Evolutionary conservation across 1,140 invertebrate genomes (phyloP).

Genomic region (Zaprionus lachaisei): DNA sequence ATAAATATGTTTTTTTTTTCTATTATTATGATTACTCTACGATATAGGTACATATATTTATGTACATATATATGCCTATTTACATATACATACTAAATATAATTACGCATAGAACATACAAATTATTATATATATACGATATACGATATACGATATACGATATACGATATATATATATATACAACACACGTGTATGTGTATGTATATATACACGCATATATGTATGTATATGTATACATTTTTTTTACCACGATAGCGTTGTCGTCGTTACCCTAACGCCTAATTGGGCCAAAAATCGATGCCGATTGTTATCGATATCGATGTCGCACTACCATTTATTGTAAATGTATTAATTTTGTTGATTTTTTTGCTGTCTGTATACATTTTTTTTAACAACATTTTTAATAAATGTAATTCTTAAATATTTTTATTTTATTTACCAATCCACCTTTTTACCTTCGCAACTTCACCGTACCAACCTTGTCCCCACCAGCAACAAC

Average conservation of each 20-base stretch:
- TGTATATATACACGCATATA: conserved; percentile 41
- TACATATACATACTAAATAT: conserved; percentile 64
- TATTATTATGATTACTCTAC: conserved; percentile 33
- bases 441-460: background rate
- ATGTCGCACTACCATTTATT: conserved; percentile 78
- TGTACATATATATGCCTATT: conserved; percentile 35
- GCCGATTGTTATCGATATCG: conserved; percentile 73
- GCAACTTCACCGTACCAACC: background rate
- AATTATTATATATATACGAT: conserved; percentile 12
- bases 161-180: conserved; percentile 20
- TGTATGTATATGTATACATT: conserved; percentile 27
- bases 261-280: conserved; percentile 54
- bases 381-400: conserved; percentile 81
- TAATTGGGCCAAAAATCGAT: conserved; percentile 58
- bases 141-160: conserved; percentile 10
- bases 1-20: conserved; percentile 44
- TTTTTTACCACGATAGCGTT: conserved; percentile 38
- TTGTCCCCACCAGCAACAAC: background rate
- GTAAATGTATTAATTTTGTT: conserved; percentile 83
- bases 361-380: conserved; percentile 83
- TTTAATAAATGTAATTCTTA: conserved; percentile 83
- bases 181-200: background rate
- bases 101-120: conserved; percentile 68
- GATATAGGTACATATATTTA: conserved; percentile 45
- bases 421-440: conserved; percentile 50